These are phyloP conservation scores for Variabilichromis moorii DNA, from an alignment of 2,113 vertebrate genomes.

Conservation along the genomic window DNA sequence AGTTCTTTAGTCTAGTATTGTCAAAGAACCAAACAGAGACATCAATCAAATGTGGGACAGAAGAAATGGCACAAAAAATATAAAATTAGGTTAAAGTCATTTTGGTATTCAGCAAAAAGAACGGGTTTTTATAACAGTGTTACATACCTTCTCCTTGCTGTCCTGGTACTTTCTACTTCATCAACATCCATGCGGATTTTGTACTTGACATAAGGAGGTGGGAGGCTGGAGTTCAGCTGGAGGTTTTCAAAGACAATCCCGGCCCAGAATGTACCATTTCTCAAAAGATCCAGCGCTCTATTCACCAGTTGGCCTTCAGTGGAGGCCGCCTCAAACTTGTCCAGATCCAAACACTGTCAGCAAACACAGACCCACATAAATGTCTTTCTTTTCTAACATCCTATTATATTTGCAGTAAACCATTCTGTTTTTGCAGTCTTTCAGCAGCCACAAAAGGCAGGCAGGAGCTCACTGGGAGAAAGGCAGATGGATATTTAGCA, in stretches of 20 bases:
- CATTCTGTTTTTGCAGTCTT: not conserved
- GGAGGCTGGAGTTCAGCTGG: slow-evolving; percentile 47
- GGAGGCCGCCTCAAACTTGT: slow-evolving; percentile 84
- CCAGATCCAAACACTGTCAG: slow-evolving; percentile 86
- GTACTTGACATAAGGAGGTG: slow-evolving; percentile 84
- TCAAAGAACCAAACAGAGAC: not conserved
- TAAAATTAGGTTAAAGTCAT: not conserved
- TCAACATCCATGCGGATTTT: slow-evolving; percentile 97
- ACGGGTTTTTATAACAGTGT: not conserved
- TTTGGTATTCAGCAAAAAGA: not conserved
- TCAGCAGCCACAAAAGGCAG: not conserved
- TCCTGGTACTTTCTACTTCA: slow-evolving; percentile 83
- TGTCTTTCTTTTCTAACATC: not conserved
- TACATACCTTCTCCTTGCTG: slow-evolving; percentile 80
- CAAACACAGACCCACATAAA: not conserved
- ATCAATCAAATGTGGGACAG: not conserved
- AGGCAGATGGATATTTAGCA: slow-evolving; percentile 29
- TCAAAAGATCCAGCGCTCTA: slow-evolving; percentile 80
- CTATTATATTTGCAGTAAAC: not conserved
- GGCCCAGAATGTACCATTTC: slow-evolving; percentile 87
- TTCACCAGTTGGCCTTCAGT: slow-evolving; percentile 79
- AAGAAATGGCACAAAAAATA: not conserved
- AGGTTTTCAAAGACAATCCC: slow-evolving; percentile 84
- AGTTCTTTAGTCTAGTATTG: not conserved
- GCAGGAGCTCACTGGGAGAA: not conserved